These are phyloP conservation scores for Trisateles emortualis DNA, from an alignment of 2,888 invertebrate genomes.

Conservation along the genomic window DNA sequence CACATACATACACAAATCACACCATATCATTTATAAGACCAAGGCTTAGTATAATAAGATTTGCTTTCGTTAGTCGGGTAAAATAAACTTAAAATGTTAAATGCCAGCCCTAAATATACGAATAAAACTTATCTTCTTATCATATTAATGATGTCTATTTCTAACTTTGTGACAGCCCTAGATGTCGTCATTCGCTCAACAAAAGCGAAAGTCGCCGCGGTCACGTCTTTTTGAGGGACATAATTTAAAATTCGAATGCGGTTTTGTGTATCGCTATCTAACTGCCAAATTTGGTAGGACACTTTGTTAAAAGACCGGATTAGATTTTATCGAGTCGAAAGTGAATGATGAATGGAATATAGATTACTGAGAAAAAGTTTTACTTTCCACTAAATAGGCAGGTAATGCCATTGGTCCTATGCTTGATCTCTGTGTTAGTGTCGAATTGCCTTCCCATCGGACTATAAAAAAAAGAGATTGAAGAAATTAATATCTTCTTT, in stretches of 20 bases:
- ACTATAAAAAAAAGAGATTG: no score
- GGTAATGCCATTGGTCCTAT: no score
- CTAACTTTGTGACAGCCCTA: constrained; percentile 30
- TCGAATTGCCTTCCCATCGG: no score
- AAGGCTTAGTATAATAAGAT: no score
- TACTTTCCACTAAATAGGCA: no score
- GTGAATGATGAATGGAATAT: constrained; percentile 6
- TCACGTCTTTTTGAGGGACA: constrained; percentile 33
- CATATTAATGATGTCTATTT: constrained; percentile 1
- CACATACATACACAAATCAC: no score
- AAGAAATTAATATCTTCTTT: no score
- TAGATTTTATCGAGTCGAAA: neutral
- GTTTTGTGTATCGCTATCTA: constrained; percentile 17
- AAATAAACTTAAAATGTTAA: no score
- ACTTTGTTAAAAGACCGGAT: constrained; percentile 14
- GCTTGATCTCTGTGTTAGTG: no score
- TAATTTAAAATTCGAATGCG: constrained; percentile 46
- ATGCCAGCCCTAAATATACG: neutral
- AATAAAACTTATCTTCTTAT: constrained; percentile 1
- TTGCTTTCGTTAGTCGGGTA: no score
- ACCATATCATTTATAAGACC: no score
- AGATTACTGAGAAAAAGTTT: neutral
- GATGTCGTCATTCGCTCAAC: constrained; percentile 13
- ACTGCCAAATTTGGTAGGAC: constrained; percentile 7
- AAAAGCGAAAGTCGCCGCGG: constrained; percentile 50